phyloP scores from a whole-genome alignment of 2,888 invertebrate genomes.

The Caenorhabditis afra region DNA sequence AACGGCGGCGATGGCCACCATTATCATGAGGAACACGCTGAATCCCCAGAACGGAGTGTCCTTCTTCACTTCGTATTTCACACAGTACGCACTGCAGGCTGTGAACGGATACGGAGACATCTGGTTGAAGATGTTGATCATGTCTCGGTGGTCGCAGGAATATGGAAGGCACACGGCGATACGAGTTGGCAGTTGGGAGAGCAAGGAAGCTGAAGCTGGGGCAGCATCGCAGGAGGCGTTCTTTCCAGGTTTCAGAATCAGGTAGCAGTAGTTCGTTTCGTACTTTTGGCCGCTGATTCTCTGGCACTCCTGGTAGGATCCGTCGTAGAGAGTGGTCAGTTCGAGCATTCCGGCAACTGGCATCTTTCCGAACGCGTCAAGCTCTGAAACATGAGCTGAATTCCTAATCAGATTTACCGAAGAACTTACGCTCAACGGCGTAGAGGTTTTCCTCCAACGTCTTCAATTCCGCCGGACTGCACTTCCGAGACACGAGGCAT shows the following conservation, averaged over 20 bases:
- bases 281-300: constrained; percentile 46
- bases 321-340: constrained; percentile 29
- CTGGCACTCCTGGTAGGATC: constrained; percentile 56
- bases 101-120: constrained; percentile 39
- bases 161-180: constrained; percentile 36
- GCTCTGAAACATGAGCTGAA: too few species aligned
- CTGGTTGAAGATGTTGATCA: constrained; percentile 44
- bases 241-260: constrained; percentile 27
- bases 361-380: constrained; percentile 55
- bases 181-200: constrained; percentile 2
- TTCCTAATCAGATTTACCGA: background rate
- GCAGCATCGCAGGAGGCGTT: constrained; percentile 19
- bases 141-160: constrained; percentile 35
- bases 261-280: constrained; percentile 58
- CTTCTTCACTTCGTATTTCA: background rate
- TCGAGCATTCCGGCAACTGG: constrained; percentile 50
- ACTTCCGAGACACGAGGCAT: constrained; percentile 27
- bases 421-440: constrained; percentile 36
- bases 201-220: background rate
- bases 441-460: constrained; percentile 38
- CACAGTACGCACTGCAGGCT: constrained; percentile 28
- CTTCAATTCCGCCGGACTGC: constrained; percentile 21
- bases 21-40: constrained; percentile 48
- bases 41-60: constrained; percentile 42
- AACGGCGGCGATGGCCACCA: constrained; percentile 23